Base-by-base conservation (phyloP, 1,140 invertebrate genomes). In the Leptopilina boulardi region DNA sequence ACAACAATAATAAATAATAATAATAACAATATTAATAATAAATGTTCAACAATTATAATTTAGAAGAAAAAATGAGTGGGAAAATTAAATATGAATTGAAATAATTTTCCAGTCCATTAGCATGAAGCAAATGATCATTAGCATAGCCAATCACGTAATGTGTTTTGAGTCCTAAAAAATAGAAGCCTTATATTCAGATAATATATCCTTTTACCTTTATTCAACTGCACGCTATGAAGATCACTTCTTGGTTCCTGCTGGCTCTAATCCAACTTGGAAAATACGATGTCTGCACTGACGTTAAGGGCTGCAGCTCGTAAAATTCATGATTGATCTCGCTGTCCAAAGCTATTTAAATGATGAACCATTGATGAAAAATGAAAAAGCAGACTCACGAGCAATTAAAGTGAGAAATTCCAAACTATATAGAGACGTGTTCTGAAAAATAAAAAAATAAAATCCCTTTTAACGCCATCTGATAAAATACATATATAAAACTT, bases 261-360 rank as follows among this genome's bases (percentile, higher is more conserved):
- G 82, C 82, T 34, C 2, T 9, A 26, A 44, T 77, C 82, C 80
- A 83, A 76, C 30, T 38, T 47, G 19, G 74, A 73, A 83, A 80
- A 80, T 78, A 83, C 74, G 80, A 80, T 56, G 66, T 82, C 80
- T 83, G 82, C 79, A 80, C 80, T 72, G 82, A 83, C 82, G 73
- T 83, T 82, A 79, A 81, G 82, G 71, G 80, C 78, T 72, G 70
- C 34, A 26, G 34, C 44, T 26, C 75, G 18, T 71, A 42, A 71
- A 71, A 44, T 72, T 44, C 23, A 72, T 44, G 71, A 72, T 72
- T 41, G 75, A 73, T 77, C 70, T 38, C 18, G 2, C 70, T 66
- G 26, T 59, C 72, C 34, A 66, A 41, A 34, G 11, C 54, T 15
- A 77, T 74, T 74, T 72, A 47, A 74, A 77, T 77, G 59, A 66